Evolutionary conservation across 2,113 vertebrate species (phyloP), one percentile per base, ranked within the genome.

Genomic region (Scortum barcoo): DNA sequence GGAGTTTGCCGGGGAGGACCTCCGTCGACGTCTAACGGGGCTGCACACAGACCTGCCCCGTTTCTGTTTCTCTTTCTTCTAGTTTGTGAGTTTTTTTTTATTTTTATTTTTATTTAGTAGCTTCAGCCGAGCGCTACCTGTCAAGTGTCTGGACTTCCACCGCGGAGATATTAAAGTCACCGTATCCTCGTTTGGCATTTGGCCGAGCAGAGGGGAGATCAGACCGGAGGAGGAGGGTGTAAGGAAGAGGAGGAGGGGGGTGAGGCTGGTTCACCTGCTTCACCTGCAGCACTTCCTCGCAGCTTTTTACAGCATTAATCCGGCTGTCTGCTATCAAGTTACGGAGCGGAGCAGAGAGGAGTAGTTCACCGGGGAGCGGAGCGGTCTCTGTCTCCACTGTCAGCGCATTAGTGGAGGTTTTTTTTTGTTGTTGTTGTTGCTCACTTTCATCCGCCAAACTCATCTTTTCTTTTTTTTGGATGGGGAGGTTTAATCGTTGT

Each of bases 281-380:
- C 60, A 77, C 76, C 86, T 86, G 76, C 77, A 53, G 22, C 53
- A 58, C 66, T 75, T 83, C 78, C 74, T 50, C 20, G 3, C 28
- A 48, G 80, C 28, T 86, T 89, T 79, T 75, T 61, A 58, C 42
- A 40, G 56, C 71, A 78, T 87, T 77, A 76, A 89, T 85, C 84
- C 87, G 73, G 58, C 81, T 61, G 83, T 38, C 42, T 85, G 86
- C 78, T 83, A 80, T 94, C 94, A 94, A 95, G 95, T 96, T 95
- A 89, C 94, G 83, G 74, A 88, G 42, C 74, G n/a, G n/a, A 10
- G 46, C 30, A 61, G 53, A 82, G 72, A 81, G 83, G 63, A 88
- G 86, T 86, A 82, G 73, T 81, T 83, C 65, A 79, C 53, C 8
- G 72, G 42, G 85, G 80, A 84, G 88, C 54, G 60, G 40, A 73